Evolutionary conservation across 2,797 vertebrate species (phyloP), one percentile per base, ranked within the genome.

Genomic region (Cyclopterus lumpus): DNA sequence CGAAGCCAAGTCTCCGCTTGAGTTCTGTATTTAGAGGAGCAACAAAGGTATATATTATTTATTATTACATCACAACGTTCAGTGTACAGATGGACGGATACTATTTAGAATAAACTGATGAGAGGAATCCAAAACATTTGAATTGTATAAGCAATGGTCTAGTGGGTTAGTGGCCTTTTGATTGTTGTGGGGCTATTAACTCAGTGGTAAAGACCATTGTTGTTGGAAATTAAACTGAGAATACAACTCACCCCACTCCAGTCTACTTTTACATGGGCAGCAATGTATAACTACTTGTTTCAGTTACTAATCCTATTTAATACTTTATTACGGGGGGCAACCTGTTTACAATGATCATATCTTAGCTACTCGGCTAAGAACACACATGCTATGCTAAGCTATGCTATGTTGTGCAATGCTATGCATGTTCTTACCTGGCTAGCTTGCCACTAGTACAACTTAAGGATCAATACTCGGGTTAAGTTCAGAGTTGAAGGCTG

Each of bases 1-100:
- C 1, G 10, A 14, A 58, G 71, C 58, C 53, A 71, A 64, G 49
- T 59, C 62, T 46, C 44, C 3, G 6, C 57, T 48, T 57, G 34
- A 46, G 55, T 48, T 65, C 51, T 54, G 51, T 59, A 51, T 58
- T 57, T 65, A 68, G 12, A 60, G 24, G 30, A 42, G 18, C 24
- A 54, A 59, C 12, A 36, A 12, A 24, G 4, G 6, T 36, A 55
- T 68, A 30, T 48, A 12, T 48, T 40, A 20, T 22, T 24, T 20
- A 34, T 26, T 36, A 15, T 28, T 38, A 26, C 34, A 53, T 78
- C 26, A 57, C 8, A 32, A 6, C 28, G 24, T 55, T 49, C 28
- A 51, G 20, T 46, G 24, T 48, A 30, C 6, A 70, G 22, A 55
- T 16, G 53, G 26, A 16, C 22, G 24, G 46, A 58, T 59, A 34